Percentiles rank a stretch among this genome's conserved stretches.
Evolutionary conservation across 2,888 invertebrate species (phyloP).

Genomic region (Ditula angustiorana): DNA sequence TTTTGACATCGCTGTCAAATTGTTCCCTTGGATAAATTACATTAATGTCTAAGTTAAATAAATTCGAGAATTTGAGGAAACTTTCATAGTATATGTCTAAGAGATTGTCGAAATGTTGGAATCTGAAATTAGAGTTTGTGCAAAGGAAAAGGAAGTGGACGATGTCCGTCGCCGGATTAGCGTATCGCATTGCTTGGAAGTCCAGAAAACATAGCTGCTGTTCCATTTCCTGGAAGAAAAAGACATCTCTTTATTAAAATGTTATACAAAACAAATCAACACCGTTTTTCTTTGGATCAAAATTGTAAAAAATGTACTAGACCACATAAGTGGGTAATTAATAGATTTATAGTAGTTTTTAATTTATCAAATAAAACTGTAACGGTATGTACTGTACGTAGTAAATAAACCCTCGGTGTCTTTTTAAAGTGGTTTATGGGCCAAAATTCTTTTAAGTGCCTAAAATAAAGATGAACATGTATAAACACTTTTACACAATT

Average conservation of each 20-base stretch:
- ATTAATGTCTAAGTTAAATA: constrained; percentile 59
- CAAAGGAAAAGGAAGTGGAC: constrained; percentile 68
- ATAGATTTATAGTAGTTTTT: too few species aligned
- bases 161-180: constrained; percentile 70
- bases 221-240: constrained; percentile 58
- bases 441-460: too few species aligned
- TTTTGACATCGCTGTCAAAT: constrained; percentile 60
- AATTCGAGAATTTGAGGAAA: constrained; percentile 56
- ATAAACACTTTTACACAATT: too few species aligned
- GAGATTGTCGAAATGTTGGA: constrained; percentile 57
- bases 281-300: neutral
- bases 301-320: too few species aligned
- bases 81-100: constrained; percentile 63
- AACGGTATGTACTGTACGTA: too few species aligned
- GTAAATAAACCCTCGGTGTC: too few species aligned
- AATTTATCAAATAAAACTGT: too few species aligned
- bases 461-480: too few species aligned
- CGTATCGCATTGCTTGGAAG: constrained; percentile 72
- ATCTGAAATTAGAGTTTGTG: constrained; percentile 69
- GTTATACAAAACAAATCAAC: neutral
- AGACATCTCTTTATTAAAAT: neutral
- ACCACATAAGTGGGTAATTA: too few species aligned
- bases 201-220: constrained; percentile 68
- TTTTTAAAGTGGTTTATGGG: too few species aligned
- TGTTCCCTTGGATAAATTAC: constrained; percentile 58